A percentile compares a stretch with the other conserved stretches of the same genome.
Evolutionary conservation across 2,113 vertebrate genomes (phyloP).

Genomic region (Sceloporus undulatus): DNA sequence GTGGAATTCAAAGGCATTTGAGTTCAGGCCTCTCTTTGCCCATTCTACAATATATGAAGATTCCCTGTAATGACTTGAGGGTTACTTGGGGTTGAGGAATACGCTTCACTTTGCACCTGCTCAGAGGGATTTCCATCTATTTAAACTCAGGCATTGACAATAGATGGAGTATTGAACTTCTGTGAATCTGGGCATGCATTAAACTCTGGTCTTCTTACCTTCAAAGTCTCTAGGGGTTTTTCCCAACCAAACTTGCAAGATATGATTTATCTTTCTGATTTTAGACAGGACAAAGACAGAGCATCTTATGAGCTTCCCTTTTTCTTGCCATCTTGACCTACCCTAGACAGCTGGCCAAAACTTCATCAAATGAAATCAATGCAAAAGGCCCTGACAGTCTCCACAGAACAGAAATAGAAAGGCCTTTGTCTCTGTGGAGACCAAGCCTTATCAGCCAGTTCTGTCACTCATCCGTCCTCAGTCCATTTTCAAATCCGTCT

Average conservation of each 20-base stretch:
- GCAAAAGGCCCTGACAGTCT: constrained; percentile 61
- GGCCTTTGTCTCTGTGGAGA: constrained; percentile 73
- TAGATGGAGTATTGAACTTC: neutral
- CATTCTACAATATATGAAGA: neutral
- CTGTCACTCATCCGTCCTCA: constrained; percentile 75
- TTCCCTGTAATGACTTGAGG: neutral
- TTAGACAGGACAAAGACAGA: constrained; percentile 5
- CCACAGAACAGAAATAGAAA: constrained; percentile 63
- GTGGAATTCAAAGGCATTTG: neutral
- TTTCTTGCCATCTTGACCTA: constrained; percentile 61
- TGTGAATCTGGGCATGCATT: constrained; percentile 18
- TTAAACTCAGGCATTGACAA: neutral
- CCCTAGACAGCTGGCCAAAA: constrained; percentile 72
- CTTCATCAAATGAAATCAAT: constrained; percentile 74
- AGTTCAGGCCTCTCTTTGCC: neutral
- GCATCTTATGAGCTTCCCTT: constrained; percentile 24
- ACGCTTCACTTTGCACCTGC: neutral
- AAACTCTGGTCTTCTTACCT: constrained; percentile 34
- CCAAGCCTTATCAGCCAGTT: constrained; percentile 75
- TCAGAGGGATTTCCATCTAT: neutral
- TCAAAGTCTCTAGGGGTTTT: constrained; percentile 22
- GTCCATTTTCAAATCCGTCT: constrained; percentile 79
- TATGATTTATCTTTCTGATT: constrained; percentile 45
- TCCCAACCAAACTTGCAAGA: constrained; percentile 38
- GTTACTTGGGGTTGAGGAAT: neutral